A percentile compares a stretch with the other conserved stretches of the same genome.
phyloP scores from a whole-genome alignment of 2,113 vertebrate genomes.

The Cichladusa arquata region DNA sequence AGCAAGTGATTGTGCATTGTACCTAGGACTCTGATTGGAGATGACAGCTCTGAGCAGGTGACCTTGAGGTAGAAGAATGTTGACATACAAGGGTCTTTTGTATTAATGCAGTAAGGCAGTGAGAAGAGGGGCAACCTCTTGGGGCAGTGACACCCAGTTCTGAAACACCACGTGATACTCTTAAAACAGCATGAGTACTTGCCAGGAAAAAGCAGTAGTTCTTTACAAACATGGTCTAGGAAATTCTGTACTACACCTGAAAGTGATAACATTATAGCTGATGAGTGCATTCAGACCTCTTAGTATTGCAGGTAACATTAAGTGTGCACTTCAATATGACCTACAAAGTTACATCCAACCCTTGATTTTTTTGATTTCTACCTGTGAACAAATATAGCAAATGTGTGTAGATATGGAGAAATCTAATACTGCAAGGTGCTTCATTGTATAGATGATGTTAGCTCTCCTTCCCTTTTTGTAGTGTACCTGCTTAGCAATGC shows the following conservation, averaged over 20 bases:
- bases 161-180: not conserved
- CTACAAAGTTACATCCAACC: not conserved
- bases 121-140: not conserved
- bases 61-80: not conserved
- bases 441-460: not conserved
- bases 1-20: not conserved
- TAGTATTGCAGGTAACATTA: not conserved
- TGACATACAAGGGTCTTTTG: not conserved
- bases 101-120: not conserved
- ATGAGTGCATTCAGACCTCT: not conserved
- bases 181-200: not conserved
- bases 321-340: not conserved
- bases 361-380: not conserved
- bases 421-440: not conserved
- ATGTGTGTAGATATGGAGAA: not conserved
- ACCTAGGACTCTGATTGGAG: not conserved
- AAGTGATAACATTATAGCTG: not conserved
- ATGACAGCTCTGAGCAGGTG: not conserved
- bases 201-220: not conserved
- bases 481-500: not conserved
- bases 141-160: not conserved
- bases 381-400: not conserved
- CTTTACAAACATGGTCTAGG: not conserved
- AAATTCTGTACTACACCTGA: not conserved
- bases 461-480: not conserved